Evolutionary conservation across 2,888 invertebrate genomes (phyloP).

Genomic region (Hymenopus coronatus): DNA sequence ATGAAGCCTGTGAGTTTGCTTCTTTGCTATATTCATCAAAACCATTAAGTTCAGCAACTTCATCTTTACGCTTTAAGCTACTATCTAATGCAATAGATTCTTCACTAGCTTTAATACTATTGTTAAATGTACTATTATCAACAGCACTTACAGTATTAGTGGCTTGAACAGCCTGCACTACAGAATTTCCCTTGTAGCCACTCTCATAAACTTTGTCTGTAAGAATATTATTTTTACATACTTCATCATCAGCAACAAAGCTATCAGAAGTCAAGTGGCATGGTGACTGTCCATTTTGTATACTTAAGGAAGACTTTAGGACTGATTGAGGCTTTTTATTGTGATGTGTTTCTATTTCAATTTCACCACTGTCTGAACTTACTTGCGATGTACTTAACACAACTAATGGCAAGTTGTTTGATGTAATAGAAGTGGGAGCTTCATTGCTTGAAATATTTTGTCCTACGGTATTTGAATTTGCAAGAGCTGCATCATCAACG

Average conservation of each 20-base stretch:
- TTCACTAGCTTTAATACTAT: not conserved
- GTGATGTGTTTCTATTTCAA: not conserved
- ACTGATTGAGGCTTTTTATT: not conserved
- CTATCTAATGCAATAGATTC: not conserved
- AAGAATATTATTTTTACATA: not conserved
- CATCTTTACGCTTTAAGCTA: not conserved
- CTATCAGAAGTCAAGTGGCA: not conserved
- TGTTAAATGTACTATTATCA: not conserved
- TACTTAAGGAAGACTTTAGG: not conserved
- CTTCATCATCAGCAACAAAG: not conserved
- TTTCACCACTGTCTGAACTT: not conserved
- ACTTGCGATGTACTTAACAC: not conserved
- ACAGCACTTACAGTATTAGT: conserved; percentile 34
- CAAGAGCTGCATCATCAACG: not conserved
- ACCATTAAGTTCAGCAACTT: not conserved
- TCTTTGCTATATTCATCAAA: conserved; percentile 31
- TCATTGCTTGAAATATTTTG: not conserved
- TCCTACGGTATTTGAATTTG: not conserved
- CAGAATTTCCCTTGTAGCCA: not conserved
- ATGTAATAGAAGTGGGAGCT: not conserved
- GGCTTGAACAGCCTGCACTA: not conserved
- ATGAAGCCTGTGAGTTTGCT: conserved; percentile 34
- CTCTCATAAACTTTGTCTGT: not conserved
- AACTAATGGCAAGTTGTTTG: not conserved
- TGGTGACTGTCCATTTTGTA: not conserved